Evolutionary conservation across 2,888 invertebrate species (phyloP), one percentile per base, ranked within the genome.

Genomic region (Gandaritis pyraliata): DNA sequence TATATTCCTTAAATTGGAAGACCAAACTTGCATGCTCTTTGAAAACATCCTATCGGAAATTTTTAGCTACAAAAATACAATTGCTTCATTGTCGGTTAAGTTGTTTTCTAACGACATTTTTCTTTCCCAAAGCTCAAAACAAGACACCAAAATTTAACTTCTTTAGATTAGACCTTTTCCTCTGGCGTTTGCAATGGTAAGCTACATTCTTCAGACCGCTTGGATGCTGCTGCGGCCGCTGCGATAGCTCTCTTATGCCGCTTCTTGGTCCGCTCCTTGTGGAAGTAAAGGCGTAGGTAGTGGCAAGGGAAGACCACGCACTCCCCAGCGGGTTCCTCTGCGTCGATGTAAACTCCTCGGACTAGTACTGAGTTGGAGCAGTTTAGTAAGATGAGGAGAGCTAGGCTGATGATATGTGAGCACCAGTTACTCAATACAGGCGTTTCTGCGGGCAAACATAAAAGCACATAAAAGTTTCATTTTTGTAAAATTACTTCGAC

Each of bases 321-420:
- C 73, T 96, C 95, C 13, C 96, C 96, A 0, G 95, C 95, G 0
- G 95, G 95, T 72, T 97, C 97, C 74, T 97, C 97, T 0, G 96
- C 97, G 83, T 97, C 97, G 56, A 97, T 96, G 85, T 96, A 97
- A 1, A 97, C 97, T 0, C 97, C 98, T 47, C 97, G 94, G 2
- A 97, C 97, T 65, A 97, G 93, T 55, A 97, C 93, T 0, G 97
- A 96, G 87, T 98, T 97, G 72, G 97, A 96, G 78, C 97, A 97
- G 80, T 97, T 97, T 56, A 97, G 92, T 8, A 97, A 93, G 54
- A 97, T 94, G 54, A 97, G 93, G 41, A 97, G 88, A 0, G 95
- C 80, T 65, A 97, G 93, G 68, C 96, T 96, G 62, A 95, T 93
- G 71, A 95, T 88, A 84, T 97, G 96, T 0, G 96, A 96, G 66